Evolutionary conservation across 2,888 invertebrate genomes (phyloP), one percentile per base, ranked within the genome.

Genomic region (Epistrophe eligans): DNA sequence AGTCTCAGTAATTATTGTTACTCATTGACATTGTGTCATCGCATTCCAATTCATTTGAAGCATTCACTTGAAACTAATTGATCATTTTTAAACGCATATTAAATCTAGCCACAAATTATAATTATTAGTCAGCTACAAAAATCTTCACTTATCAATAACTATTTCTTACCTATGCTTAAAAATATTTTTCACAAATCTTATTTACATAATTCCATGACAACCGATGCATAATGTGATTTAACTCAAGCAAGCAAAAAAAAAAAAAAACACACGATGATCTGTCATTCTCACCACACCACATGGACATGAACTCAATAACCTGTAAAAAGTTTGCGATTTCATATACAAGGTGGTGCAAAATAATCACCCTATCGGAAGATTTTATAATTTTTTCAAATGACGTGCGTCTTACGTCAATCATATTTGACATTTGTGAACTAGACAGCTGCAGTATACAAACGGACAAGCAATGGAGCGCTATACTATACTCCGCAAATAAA

Each of bases 241-340:
- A 72, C 38, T 72, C 72, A 40, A 48, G 32, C n/a, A 45, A n/a
- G n/a, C n/a, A n/a, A n/a, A n/a, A n/a, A 48, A 66, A 48, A 66
- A 19, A 40, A 79, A 55, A 38, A 74, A n/a, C n/a, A 66, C n/a
- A 48, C 32, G 45, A 80, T 80, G 74, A 74, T 57, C 60, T 64
- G 72, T 73, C 80, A 80, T 74, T 40, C 50, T 60, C 43, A 32
- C 74, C 50, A 67, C 43, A 32, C 74, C 50, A 67, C 67, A 43
- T 67, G 67, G 67, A 80, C 74, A 58, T 74, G 80, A 80, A 74
- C 74, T 80, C 80, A 58, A 74, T 80, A 58, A 73, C 67, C 67
- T 74, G 67, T 35, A 60, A 74, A 32, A 32, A 66, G 48, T 74
- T 11, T 43, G 62, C 35, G 28, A 70, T 48, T 77, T 35, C 43